Base-by-base conservation (phyloP, 1,140 invertebrate genomes). In the Contarinia nasturtii region DNA sequence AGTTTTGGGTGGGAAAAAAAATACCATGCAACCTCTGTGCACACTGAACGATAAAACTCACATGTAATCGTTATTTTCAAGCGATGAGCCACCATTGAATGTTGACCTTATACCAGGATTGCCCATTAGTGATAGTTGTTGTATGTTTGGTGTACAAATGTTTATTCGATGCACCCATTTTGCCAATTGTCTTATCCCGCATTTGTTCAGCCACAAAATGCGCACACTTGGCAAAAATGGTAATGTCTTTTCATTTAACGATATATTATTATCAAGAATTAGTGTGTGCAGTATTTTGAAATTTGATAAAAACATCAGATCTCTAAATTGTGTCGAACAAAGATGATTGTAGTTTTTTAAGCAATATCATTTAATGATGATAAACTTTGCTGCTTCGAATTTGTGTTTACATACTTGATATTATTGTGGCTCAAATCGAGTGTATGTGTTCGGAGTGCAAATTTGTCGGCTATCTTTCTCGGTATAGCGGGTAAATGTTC, bases 191-290 rank as follows among this genome's bases (percentile, higher is more conserved):
- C 46, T 52, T 21, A 62, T 60, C 36, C 61, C 53, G 49, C 59
- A 62, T 41, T 62, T 62, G 50, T 62, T 62, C 15, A 62, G 58
- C 58, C 58, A 62, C 41, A 62, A 48, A 19, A 62, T 62, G 38
- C 53, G 55, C 0, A 61, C 21, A 36, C 55, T 57, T n/a, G 55
- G 51, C 46, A 61, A 48, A 42, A 57, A 61, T 2, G 59, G 59
- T 10, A 62, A 47, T 0, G 59, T 57, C 11, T 59, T 60, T 2
- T 57, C 51, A 43, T 62, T 57, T 20, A 60, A 49, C 38, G 54
- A 52, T 1, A 47, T 51, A 40, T 62, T 62, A 20, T 55, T 54
- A 45, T 62, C 60, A 49, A 62, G 18, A 7, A 62, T 61, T 10
- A 62, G 46, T 2, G 60, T 62, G 40, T 59, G 51, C 20, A 62